Evolutionary conservation across 2,797 vertebrate genomes (phyloP).

Genomic region (Taeniopygia guttata): DNA sequence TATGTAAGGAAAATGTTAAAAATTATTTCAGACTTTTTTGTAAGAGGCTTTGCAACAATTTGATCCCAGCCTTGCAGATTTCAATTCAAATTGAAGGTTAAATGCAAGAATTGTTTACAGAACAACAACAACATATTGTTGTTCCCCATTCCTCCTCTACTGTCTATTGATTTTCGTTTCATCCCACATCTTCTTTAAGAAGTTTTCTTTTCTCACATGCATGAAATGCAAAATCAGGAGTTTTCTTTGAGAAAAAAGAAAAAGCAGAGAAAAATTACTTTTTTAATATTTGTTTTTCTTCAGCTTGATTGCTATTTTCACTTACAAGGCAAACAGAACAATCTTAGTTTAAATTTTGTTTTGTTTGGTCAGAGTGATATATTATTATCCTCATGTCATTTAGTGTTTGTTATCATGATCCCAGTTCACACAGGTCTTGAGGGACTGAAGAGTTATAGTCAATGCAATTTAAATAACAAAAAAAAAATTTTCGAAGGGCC

Average conservation of each 20-base stretch:
- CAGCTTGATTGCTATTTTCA: background rate
- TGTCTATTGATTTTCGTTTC: background rate
- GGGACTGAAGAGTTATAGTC: background rate
- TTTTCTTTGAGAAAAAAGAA: background rate
- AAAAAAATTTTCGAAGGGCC: background rate
- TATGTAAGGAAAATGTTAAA: background rate
- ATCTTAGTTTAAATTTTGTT: background rate
- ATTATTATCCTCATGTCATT: background rate
- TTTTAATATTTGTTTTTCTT: background rate
- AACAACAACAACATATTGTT: background rate
- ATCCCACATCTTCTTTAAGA: background rate
- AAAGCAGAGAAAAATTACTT: background rate
- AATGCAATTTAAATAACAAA: background rate
- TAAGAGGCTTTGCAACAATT: background rate
- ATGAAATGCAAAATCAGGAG: background rate
- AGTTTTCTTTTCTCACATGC: background rate
- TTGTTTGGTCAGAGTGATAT: background rate
- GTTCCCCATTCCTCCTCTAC: background rate
- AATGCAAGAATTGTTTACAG: background rate
- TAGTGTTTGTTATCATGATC: background rate
- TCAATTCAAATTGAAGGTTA: background rate
- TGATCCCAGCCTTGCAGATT: background rate
- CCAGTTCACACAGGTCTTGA: background rate
- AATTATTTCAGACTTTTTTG: background rate
- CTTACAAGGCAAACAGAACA: background rate